Evolutionary conservation across 2,888 invertebrate species (phyloP), one percentile per base, ranked within the genome.

Genomic region (Drosophila setosimentum): DNA sequence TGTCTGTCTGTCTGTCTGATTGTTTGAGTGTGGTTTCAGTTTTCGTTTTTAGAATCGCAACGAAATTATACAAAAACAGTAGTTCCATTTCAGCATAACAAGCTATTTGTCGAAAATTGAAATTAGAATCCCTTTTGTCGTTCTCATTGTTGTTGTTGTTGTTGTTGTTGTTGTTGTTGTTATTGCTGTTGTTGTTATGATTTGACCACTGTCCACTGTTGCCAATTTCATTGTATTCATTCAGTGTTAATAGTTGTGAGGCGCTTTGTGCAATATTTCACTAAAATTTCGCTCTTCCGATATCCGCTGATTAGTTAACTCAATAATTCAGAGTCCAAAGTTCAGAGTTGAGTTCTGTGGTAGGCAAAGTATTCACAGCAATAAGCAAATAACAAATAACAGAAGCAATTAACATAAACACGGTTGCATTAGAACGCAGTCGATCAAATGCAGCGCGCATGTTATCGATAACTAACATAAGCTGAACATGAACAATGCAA

Each of bases 11-110:
- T 75, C 89, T 68, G n/a, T 51, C 30, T 30, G 13, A 30, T 29
- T 51, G n/a, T 51, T n/a, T 32, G 32, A 32, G 24, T 18, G 48
- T 29, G 49, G 49, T 49, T 49, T 18, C 49, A n/a, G 53, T 32
- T 32, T 16, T 32, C 32, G 68, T 72, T 80, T 76, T 67, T 66
- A 71, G 71, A 78, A 78, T 60, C 79, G 75, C 51, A 76, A 54
- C 57, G 54, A 72, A 76, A 83, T 86, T 79, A 76, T 89, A 87
- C 73, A 83, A 89, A 89, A 89, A 89, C 89, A 89, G 68, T 70
- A 81, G 72, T 78, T 78, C 65, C 73, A 69, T 78, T 86, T 78
- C 80, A 76, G 76, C 83, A 83, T 76, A 81, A 86, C 86, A 76
- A 68, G 73, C 78, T 86, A 81, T 81, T 67, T 73, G 68, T 54